phyloP scores from a whole-genome alignment of 1,140 invertebrate genomes.

The Megathymus violae region DNA sequence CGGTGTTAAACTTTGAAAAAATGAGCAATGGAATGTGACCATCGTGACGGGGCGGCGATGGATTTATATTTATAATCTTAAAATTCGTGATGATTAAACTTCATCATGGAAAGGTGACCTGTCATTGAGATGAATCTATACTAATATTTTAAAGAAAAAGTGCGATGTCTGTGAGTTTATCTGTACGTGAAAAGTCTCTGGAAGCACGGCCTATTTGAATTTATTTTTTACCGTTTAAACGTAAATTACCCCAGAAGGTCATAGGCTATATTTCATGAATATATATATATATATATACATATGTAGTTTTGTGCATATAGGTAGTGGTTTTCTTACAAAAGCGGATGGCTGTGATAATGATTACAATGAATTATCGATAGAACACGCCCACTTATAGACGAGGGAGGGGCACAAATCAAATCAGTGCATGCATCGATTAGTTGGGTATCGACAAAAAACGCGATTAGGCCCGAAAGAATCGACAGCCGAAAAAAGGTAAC shows the following conservation, averaged over 20 bases:
- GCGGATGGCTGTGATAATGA: slow-evolving; percentile 51
- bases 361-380: slow-evolving; percentile 70
- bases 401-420: slow-evolving; percentile 75
- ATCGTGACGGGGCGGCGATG: slow-evolving; percentile 3
- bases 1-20: slow-evolving; percentile 15
- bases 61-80: background rate
- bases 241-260: no score
- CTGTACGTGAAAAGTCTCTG: no score
- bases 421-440: slow-evolving; percentile 80
- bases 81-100: no score
- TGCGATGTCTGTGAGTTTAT: no score
- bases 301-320: no score
- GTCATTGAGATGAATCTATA: no score
- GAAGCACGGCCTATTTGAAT: no score
- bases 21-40: slow-evolving; percentile 6
- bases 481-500: slow-evolving; percentile 76
- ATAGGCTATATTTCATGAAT: no score
- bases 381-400: slow-evolving; percentile 69
- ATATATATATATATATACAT: no score
- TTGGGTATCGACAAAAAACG: slow-evolving; percentile 73
- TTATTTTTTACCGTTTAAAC: no score
- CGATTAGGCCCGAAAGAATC: slow-evolving; percentile 78
- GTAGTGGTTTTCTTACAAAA: slow-evolving; percentile 2
- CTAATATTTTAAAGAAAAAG: no score
- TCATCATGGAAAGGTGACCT: no score